A percentile compares a stretch with the other conserved stretches of the same genome.
phyloP scores from a whole-genome alignment of 2,113 vertebrate species.

The Leptobrachium ailaonicum region DNA sequence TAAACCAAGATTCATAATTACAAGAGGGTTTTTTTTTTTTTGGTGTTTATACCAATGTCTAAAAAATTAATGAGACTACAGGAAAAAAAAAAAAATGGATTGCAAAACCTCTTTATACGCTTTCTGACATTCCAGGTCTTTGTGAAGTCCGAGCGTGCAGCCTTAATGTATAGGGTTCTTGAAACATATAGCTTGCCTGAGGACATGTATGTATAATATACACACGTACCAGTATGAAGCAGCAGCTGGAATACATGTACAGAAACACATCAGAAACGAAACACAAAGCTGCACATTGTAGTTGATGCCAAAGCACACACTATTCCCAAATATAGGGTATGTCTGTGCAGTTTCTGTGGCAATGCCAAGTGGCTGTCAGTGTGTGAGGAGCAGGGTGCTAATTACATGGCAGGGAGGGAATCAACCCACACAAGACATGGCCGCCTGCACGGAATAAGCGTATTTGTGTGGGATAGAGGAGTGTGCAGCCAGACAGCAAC shows the following conservation, averaged over 20 bases:
- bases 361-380: slow-evolving; percentile 46
- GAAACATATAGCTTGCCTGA: too few species aligned
- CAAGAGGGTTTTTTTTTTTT: too few species aligned
- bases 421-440: slow-evolving; percentile 45
- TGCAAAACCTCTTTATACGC: too few species aligned
- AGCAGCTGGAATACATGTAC: neutral
- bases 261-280: neutral
- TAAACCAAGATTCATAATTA: too few species aligned
- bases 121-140: too few species aligned
- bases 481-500: slow-evolving; percentile 34
- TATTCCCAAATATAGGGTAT: slow-evolving; percentile 50
- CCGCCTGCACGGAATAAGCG: slow-evolving; percentile 33
- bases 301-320: slow-evolving; percentile 24
- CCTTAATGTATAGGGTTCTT: too few species aligned
- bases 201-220: neutral
- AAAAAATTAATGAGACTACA: too few species aligned
- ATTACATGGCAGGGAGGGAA: slow-evolving; percentile 47
- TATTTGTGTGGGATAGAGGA: slow-evolving; percentile 43
- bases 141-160: too few species aligned
- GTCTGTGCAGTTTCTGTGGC: slow-evolving; percentile 50
- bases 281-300: neutral
- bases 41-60: too few species aligned
- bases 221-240: neutral
- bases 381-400: slow-evolving; percentile 48
- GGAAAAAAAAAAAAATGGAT: too few species aligned